phyloP scores from a whole-genome alignment of 2,797 vertebrate species.

The Myotis myotis region DNA sequence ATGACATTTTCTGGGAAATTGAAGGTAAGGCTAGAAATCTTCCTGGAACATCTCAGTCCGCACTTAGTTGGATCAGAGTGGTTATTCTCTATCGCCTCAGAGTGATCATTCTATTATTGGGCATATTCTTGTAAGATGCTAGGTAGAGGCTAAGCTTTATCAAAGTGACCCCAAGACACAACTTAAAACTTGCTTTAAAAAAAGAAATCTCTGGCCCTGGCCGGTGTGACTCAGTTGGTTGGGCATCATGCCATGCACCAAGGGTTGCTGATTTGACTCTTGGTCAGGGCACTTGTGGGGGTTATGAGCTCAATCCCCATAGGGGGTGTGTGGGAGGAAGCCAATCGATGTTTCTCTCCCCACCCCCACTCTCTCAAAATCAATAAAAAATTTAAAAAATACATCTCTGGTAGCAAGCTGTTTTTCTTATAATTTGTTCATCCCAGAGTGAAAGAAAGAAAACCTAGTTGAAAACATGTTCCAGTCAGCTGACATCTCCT shows the following conservation, averaged over 20 bases:
- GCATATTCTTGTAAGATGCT: neutral
- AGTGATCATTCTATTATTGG: neutral
- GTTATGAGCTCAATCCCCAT: neutral
- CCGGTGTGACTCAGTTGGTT: neutral
- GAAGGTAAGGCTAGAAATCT: neutral
- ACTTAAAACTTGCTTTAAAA: constrained; percentile 10
- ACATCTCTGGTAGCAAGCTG: neutral
- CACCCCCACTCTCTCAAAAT: neutral
- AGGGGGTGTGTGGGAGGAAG: neutral
- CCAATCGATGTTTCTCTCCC: neutral
- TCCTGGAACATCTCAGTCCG: neutral
- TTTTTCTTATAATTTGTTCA: neutral
- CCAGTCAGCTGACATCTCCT: neutral
- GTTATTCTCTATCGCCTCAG: neutral
- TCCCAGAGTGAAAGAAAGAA: neutral
- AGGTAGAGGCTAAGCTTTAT: constrained; percentile 17
- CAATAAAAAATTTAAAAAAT: neutral
- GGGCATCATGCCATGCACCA: too few species aligned
- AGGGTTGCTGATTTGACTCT: neutral
- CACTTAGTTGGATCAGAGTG: neutral
- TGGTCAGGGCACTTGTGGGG: neutral
- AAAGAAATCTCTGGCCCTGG: neutral
- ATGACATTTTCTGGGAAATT: neutral
- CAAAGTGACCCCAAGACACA: neutral
- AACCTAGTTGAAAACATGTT: neutral